phyloP scores from a whole-genome alignment of 2,113 vertebrate genomes.

The Zosterops pallidus region DNA sequence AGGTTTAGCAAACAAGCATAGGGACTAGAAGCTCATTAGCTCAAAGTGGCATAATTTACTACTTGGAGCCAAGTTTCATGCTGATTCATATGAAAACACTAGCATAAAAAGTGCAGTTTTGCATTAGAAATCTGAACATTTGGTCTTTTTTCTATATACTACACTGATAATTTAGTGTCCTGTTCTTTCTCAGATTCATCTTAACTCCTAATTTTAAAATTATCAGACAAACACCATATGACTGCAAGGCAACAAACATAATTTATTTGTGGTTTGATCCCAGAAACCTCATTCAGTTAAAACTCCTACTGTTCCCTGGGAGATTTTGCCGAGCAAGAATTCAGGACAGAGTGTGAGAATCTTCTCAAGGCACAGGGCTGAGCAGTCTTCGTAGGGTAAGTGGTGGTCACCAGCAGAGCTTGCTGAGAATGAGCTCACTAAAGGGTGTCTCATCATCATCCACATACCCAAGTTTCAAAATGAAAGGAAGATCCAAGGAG shows the following conservation, averaged over 20 bases:
- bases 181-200: neutral
- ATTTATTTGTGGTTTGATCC: slow-evolving; percentile 6
- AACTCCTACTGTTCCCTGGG: neutral
- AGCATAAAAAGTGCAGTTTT: neutral
- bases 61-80: slow-evolving; percentile 12
- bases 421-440: neutral
- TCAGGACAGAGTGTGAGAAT: neutral
- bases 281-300: neutral
- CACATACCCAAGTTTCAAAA: neutral
- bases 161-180: neutral
- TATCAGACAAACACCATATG: neutral
- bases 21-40: neutral
- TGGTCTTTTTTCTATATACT: neutral
- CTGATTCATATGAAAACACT: neutral
- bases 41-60: neutral
- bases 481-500: neutral
- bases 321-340: neutral
- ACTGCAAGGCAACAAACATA: neutral
- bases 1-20: neutral
- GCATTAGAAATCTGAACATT: neutral
- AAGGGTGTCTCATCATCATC: accelerated
- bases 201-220: neutral
- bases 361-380: neutral
- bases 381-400: neutral
- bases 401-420: neutral